phyloP scores from a whole-genome alignment of 1,140 invertebrate species.

The Hycleus phaleratus region DNA sequence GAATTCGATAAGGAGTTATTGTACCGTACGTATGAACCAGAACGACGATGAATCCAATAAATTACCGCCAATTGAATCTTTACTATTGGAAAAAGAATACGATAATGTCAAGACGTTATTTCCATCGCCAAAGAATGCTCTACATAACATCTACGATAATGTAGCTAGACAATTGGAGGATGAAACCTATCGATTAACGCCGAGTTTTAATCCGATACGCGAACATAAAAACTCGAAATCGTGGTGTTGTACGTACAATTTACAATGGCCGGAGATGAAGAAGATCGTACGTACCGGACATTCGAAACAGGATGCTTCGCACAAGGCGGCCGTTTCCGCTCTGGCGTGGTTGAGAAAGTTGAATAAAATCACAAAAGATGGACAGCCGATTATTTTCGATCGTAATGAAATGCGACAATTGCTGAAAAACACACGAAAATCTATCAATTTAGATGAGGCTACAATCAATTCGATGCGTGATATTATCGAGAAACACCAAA shows the following conservation, averaged over 20 bases:
- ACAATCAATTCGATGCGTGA: conserved; percentile 21
- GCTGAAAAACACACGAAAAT: conserved; percentile 22
- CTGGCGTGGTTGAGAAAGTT: conserved; percentile 29
- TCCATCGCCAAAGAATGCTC: conserved; percentile 25
- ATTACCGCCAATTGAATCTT: too few relatives aligned
- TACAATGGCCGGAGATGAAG: conserved; percentile 33
- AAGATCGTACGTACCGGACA: conserved; percentile 23
- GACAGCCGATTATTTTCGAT: conserved; percentile 32
- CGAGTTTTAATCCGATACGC: conserved; percentile 16
- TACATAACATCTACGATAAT: conserved; percentile 26
- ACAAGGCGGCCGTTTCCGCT: conserved; percentile 27
- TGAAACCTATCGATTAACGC: conserved; percentile 16
- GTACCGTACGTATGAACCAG: too few relatives aligned
- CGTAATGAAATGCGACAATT: conserved; percentile 28
- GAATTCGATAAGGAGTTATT: too few relatives aligned
- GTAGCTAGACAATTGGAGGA: conserved; percentile 22
- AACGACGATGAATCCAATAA: too few relatives aligned
- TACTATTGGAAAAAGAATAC: too few relatives aligned
- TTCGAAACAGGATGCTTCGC: conserved; percentile 35
- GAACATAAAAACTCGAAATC: not conserved
- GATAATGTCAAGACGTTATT: conserved; percentile 4
- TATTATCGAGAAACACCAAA: conserved; percentile 29
- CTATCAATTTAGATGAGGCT: conserved; percentile 21
- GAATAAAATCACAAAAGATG: conserved; percentile 31
- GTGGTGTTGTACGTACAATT: conserved; percentile 33